Conservation (phyloP, 2,797 vertebrate genomes). For the Tenualosa thibaudeaui region DNA sequence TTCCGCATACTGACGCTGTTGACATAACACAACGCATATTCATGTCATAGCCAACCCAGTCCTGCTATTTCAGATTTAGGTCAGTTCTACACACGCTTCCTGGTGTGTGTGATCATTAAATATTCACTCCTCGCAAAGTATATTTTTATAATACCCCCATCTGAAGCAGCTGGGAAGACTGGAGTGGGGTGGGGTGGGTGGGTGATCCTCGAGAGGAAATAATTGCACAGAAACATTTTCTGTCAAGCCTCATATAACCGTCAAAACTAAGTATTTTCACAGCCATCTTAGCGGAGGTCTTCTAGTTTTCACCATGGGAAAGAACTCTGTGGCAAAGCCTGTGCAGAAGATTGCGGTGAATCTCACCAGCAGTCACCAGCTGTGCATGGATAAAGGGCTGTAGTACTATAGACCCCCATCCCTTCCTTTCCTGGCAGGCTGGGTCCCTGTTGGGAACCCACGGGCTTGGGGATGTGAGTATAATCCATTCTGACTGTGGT, state of each 20-base stretch:
- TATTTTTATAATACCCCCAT: constrained; percentile 70
- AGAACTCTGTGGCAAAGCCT: background rate
- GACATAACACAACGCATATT: constrained; percentile 22
- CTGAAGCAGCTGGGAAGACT: constrained; percentile 56
- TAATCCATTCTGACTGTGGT: constrained; percentile 19
- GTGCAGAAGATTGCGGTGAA: background rate
- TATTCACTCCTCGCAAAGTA: constrained; percentile 73
- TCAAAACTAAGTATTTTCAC: background rate
- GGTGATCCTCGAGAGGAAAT: constrained; percentile 21
- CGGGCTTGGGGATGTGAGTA: background rate
- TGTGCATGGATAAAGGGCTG: constrained; percentile 4
- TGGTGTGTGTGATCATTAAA: constrained; percentile 66
- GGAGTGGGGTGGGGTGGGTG: background rate
- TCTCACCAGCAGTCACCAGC: background rate
- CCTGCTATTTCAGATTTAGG: constrained; percentile 70
- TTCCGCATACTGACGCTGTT: background rate
- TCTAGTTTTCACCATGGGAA: background rate
- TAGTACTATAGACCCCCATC: background rate
- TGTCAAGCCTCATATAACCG: background rate
- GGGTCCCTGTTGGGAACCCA: background rate
- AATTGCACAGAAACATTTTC: constrained; percentile 39
- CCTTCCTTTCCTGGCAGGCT: background rate
- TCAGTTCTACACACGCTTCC: constrained; percentile 54
- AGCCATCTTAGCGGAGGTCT: background rate
- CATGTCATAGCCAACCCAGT: constrained; percentile 58